These are phyloP conservation scores for Coecobrya sp. DNA, from an alignment of 2,888 invertebrate genomes.

Conservation along the genomic window DNA sequence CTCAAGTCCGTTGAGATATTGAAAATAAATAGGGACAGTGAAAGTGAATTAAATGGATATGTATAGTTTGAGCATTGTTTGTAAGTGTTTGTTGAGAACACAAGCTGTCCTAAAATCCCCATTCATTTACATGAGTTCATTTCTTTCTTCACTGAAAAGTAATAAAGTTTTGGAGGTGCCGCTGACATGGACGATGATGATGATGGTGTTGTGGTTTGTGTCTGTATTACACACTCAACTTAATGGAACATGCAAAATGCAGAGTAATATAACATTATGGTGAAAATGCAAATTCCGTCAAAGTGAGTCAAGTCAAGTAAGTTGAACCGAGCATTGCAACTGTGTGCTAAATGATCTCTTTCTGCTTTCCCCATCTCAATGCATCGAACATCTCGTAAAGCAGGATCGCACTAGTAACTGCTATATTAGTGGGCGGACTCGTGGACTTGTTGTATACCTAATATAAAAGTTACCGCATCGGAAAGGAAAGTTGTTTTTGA, in stretches of 20 bases:
- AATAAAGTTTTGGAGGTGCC: not conserved
- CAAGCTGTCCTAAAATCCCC: not conserved
- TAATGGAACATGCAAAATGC: not conserved
- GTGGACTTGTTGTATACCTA: not conserved
- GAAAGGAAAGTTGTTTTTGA: not conserved
- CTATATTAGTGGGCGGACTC: not conserved
- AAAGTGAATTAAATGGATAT: too few species aligned
- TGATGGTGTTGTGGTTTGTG: not conserved
- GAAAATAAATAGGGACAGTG: too few species aligned
- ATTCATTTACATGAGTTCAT: not conserved
- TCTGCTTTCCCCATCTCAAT: not conserved
- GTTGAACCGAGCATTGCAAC: not conserved
- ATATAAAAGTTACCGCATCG: constrained; percentile 23
- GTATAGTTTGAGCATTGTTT: not conserved
- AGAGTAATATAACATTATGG: not conserved
- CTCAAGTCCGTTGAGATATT: too few species aligned
- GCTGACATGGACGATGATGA: too few species aligned
- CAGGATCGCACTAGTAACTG: not conserved
- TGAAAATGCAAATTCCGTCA: constrained; percentile 2
- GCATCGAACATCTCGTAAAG: not conserved
- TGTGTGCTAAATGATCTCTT: not conserved
- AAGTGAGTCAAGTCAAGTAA: not conserved
- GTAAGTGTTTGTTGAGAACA: not conserved
- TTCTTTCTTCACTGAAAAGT: not conserved
- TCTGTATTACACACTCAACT: not conserved